A percentile compares a stretch with the other conserved stretches of the same genome.
Conservation (phyloP, 1,140 invertebrate species). For the Reticulitermes speratus region DNA sequence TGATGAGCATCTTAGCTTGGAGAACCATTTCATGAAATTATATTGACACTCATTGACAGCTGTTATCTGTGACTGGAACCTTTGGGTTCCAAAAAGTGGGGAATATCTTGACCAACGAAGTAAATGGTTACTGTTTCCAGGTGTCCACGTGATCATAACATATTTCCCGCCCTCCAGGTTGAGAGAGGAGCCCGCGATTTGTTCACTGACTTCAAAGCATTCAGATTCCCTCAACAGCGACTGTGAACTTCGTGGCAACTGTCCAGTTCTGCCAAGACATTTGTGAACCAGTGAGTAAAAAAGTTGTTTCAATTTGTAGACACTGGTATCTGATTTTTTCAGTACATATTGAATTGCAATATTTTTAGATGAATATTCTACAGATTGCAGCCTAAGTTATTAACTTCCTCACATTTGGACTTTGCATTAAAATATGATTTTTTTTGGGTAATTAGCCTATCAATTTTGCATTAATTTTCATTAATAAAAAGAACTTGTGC, state of each 20-base stretch:
- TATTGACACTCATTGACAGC: too few relatives aligned
- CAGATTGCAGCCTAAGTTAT: neutral
- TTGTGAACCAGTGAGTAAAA: constrained; percentile 48
- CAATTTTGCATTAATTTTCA: too few relatives aligned
- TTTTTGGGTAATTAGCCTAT: too few relatives aligned
- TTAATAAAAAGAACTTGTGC: too few relatives aligned
- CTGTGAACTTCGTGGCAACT: constrained; percentile 56
- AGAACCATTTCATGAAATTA: too few relatives aligned
- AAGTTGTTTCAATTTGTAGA: constrained; percentile 23
- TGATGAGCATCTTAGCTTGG: too few relatives aligned
- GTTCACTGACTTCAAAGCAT: constrained; percentile 53
- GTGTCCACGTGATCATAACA: constrained; percentile 51
- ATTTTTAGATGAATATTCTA: neutral
- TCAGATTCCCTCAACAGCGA: constrained; percentile 54
- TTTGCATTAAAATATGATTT: too few relatives aligned
- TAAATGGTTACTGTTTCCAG: constrained; percentile 36
- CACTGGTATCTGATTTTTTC: neutral
- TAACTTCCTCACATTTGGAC: too few relatives aligned
- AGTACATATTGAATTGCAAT: neutral
- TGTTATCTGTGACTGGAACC: too few relatives aligned
- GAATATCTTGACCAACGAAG: too few relatives aligned
- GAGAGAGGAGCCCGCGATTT: constrained; percentile 49
- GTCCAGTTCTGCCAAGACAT: constrained; percentile 55
- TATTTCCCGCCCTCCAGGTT: constrained; percentile 51
- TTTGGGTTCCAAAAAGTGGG: too few relatives aligned